Evolutionary conservation across 2,888 invertebrate genomes (phyloP).

Genomic region (Brenthis ino): DNA sequence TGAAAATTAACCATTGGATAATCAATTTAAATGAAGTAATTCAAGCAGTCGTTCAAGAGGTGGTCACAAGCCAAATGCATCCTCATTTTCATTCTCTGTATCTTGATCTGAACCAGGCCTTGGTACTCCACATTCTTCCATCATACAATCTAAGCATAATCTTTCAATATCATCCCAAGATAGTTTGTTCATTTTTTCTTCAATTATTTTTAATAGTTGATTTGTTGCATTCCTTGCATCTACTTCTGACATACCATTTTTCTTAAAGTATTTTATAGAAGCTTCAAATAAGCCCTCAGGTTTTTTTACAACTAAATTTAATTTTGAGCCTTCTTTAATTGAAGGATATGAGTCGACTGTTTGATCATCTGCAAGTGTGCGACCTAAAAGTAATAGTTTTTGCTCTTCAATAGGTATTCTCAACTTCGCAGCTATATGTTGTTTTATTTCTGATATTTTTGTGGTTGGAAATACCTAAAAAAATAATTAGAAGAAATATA

Average conservation of each 20-base stretch:
- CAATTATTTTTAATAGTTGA: constrained; percentile 80
- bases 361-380: constrained; percentile 87
- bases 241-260: constrained; percentile 82
- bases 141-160: constrained; percentile 43
- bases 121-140: constrained; percentile 35
- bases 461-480: constrained; percentile 80
- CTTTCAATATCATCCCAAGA: constrained; percentile 84
- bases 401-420: constrained; percentile 87
- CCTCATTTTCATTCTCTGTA: constrained; percentile 53
- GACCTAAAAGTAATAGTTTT: constrained; percentile 87
- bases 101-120: constrained; percentile 47
- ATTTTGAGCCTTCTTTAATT: constrained; percentile 88
- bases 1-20: constrained; percentile 1
- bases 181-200: constrained; percentile 76
- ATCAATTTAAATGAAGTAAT: constrained; percentile 20
- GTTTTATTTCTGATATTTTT: constrained; percentile 86
- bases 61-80: constrained; percentile 42
- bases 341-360: constrained; percentile 86
- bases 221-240: constrained; percentile 84
- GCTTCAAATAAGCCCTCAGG: constrained; percentile 83
- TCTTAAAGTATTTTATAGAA: constrained; percentile 82
- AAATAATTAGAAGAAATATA: constrained; percentile 14
- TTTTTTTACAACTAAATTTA: constrained; percentile 87
- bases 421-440: constrained; percentile 83
- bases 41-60: constrained; percentile 28